These are phyloP conservation scores for Atherinosoma microstoma DNA, from an alignment of 2,797 vertebrate genomes.

Conservation along the genomic window DNA sequence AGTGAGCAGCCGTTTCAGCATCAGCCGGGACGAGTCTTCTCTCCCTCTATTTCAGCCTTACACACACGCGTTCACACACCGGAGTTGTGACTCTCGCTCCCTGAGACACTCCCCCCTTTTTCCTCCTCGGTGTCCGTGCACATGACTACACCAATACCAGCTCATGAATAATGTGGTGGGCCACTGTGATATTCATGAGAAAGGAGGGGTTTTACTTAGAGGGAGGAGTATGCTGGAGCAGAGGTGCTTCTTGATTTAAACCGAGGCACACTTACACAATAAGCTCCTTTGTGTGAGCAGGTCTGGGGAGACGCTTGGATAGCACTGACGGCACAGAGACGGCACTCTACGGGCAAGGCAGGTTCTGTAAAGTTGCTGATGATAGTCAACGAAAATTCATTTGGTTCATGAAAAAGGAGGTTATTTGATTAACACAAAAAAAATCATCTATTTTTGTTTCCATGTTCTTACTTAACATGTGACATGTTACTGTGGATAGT, in stretches of 20 bases:
- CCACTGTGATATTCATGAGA: slow-evolving; percentile 88
- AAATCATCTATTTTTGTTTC: neutral
- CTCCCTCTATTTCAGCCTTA: slow-evolving; percentile 64
- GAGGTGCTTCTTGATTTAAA: slow-evolving; percentile 90
- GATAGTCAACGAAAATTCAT: neutral
- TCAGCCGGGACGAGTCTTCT: slow-evolving; percentile 69
- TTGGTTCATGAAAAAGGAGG: neutral
- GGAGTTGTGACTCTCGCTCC: slow-evolving; percentile 82
- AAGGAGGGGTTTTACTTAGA: slow-evolving; percentile 80
- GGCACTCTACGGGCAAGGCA: slow-evolving; percentile 3
- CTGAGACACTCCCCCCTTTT: slow-evolving; percentile 78
- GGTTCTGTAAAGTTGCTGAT: neutral
- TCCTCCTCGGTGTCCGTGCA: slow-evolving; percentile 82
- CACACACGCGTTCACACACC: slow-evolving; percentile 54
- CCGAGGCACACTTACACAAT: slow-evolving; percentile 86
- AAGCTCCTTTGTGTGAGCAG: slow-evolving; percentile 87
- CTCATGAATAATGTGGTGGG: slow-evolving; percentile 93
- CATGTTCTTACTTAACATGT: neutral
- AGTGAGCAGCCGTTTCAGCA: slow-evolving; percentile 59
- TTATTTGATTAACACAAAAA: neutral
- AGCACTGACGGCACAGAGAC: slow-evolving; percentile 49
- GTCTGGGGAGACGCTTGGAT: slow-evolving; percentile 71
- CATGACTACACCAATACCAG: slow-evolving; percentile 90
- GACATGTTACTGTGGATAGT: neutral
- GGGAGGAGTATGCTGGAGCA: slow-evolving; percentile 82